A percentile compares a stretch with the other conserved stretches of the same genome.
Conservation (phyloP, 2,113 vertebrate species). For the Condylura cristata region DNA sequence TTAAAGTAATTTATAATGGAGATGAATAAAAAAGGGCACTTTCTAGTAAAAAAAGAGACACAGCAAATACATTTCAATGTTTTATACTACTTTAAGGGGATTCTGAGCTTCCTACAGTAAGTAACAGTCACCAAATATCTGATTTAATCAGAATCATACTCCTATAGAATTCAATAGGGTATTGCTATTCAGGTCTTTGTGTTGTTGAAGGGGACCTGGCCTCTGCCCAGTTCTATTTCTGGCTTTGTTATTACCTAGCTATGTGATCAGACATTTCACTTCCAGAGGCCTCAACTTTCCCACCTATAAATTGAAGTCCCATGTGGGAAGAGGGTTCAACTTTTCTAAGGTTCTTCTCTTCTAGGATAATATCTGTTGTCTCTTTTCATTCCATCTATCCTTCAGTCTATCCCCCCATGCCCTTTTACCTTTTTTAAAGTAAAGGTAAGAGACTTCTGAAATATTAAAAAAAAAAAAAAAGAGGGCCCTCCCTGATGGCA, state of each 20-base stretch:
- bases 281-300: neutral
- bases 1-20: slow-evolving; percentile 25
- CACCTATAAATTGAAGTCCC: neutral
- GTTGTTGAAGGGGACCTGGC: neutral
- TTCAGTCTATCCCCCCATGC: neutral
- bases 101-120: slow-evolving; percentile 2
- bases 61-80: neutral
- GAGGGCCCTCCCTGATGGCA: no score
- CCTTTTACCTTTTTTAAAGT: neutral
- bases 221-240: neutral
- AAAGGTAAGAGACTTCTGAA: neutral
- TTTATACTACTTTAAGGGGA: neutral
- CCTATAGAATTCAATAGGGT: neutral
- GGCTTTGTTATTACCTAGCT: neutral
- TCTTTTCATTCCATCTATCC: neutral
- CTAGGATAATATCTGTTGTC: neutral
- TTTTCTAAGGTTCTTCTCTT: neutral
- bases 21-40: neutral
- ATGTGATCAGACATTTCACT: neutral
- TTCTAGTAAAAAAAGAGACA: slow-evolving; percentile 1
- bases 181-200: neutral
- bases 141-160: neutral
- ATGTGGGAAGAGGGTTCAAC: neutral
- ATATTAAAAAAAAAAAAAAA: no score
- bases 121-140: neutral